A percentile compares a stretch with the other conserved stretches of the same genome.
Evolutionary conservation across 2,797 vertebrate genomes (phyloP).

Genomic region (Centroberyx gerrardi): DNA sequence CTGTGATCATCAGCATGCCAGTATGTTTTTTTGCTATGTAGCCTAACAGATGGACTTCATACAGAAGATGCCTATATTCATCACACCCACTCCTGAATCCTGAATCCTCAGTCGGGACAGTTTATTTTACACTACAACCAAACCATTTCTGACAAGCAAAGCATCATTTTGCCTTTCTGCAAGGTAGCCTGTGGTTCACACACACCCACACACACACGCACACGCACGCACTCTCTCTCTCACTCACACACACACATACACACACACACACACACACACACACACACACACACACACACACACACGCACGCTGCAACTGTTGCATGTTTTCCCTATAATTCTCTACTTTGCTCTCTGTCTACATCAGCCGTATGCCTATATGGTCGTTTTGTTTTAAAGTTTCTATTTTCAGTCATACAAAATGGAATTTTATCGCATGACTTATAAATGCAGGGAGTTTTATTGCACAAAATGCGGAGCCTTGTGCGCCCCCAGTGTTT

Average conservation of each 20-base stretch:
- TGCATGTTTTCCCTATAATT: conserved; percentile 54
- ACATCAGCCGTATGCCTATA: conserved; percentile 62
- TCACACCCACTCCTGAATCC: neutral
- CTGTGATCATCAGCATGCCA: conserved; percentile 60
- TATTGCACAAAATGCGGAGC: conserved; percentile 90
- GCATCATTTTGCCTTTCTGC: conserved; percentile 61
- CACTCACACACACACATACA: too few relatives aligned
- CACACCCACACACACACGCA: conserved; percentile 11
- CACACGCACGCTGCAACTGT: conserved; percentile 49
- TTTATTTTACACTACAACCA: conserved; percentile 82
- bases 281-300: conserved; percentile 29
- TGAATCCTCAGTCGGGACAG: conserved; percentile 76
- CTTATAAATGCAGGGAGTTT: conserved; percentile 89
- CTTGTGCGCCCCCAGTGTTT: conserved; percentile 88
- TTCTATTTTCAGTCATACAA: conserved; percentile 68
- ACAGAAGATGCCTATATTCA: conserved; percentile 37
- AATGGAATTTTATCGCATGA: conserved; percentile 82
- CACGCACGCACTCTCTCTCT: too few relatives aligned
- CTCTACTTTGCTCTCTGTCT: conserved; percentile 40
- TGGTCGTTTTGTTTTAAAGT: conserved; percentile 53
- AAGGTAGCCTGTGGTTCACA: conserved; percentile 52
- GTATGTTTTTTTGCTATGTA: conserved; percentile 46
- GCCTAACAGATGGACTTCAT: conserved; percentile 63
- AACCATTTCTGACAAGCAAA: conserved; percentile 80
- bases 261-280: too few relatives aligned